These are phyloP conservation scores for Bibio marci DNA, from an alignment of 2,888 invertebrate species.

Conservation along the genomic window DNA sequence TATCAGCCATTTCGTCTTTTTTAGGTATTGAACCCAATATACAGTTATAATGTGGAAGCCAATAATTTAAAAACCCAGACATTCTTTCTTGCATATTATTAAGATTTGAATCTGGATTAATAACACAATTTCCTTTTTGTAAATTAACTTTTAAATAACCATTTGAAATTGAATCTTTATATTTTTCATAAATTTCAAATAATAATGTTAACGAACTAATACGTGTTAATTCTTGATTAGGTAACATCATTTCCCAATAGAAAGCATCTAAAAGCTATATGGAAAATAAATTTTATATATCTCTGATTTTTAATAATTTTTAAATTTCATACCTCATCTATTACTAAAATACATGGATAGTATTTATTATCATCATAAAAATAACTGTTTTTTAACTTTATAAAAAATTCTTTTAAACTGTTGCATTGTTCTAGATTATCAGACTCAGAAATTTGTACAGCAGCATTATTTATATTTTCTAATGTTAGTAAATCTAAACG, in stretches of 20 bases:
- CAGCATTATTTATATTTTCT: conserved; percentile 1
- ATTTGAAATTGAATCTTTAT: conserved; percentile 16
- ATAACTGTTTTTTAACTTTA: background rate
- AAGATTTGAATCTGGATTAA: conserved; percentile 29
- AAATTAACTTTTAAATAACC: conserved; percentile 21
- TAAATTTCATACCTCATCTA: too few relatives aligned
- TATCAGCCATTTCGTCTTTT: conserved; percentile 32
- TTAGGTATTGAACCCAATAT: conserved; percentile 32
- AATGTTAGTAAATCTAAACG: conserved; percentile 1
- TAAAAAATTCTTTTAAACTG: background rate
- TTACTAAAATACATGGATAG: conserved; percentile 6
- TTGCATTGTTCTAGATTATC: background rate
- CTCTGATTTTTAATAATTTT: too few relatives aligned
- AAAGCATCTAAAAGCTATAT: conserved; percentile 26
- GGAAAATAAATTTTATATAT: too few relatives aligned
- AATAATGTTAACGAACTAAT: conserved; percentile 23
- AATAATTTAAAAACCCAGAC: conserved; percentile 31
- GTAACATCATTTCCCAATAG: conserved; percentile 26
- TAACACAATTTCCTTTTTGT: conserved; percentile 17
- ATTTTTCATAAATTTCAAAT: conserved; percentile 18
- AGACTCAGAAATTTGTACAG: background rate
- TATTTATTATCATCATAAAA: background rate
- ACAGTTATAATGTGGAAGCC: conserved; percentile 31
- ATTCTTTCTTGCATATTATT: conserved; percentile 30
- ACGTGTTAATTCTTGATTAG: conserved; percentile 23